Evolutionary conservation across 2,113 vertebrate species (phyloP).

Genomic region (Bucco capensis): DNA sequence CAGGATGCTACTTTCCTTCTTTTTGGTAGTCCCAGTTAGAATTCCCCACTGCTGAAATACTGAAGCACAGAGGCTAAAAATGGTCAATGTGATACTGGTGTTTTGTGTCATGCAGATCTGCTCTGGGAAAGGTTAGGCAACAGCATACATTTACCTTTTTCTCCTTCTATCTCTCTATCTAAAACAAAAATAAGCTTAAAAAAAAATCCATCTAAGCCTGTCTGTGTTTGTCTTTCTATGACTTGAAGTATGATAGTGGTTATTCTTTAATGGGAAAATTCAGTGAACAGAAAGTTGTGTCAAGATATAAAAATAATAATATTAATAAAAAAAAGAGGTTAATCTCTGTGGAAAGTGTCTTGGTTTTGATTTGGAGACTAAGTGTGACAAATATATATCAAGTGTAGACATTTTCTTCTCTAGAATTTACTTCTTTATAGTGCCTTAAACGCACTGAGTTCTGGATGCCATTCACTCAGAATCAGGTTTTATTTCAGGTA

Average conservation of each 20-base stretch:
- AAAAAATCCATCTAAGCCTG: not conserved
- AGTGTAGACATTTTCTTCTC: not conserved
- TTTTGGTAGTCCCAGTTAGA: not conserved
- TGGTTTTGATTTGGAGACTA: not conserved
- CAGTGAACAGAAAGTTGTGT: not conserved
- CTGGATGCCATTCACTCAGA: not conserved
- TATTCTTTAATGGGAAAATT: not conserved
- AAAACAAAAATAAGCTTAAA: not conserved
- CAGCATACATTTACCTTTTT: too few relatives aligned
- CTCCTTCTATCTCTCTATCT: too few relatives aligned
- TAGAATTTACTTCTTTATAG: not conserved
- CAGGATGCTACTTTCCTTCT: not conserved
- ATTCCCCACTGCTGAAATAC: not conserved
- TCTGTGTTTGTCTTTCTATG: not conserved
- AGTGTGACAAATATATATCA: not conserved
- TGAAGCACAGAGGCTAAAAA: not conserved
- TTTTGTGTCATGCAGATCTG: not conserved
- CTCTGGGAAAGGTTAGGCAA: not conserved
- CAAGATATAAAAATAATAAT: not conserved
- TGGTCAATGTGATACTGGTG: not conserved
- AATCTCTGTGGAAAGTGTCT: not conserved
- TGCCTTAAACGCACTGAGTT: not conserved
- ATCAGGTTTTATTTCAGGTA: not conserved
- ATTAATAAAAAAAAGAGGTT: not conserved
- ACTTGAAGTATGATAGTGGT: not conserved